These are phyloP conservation scores for Philopotamus ludificatus DNA, from an alignment of 1,140 invertebrate species.

Conservation along the genomic window DNA sequence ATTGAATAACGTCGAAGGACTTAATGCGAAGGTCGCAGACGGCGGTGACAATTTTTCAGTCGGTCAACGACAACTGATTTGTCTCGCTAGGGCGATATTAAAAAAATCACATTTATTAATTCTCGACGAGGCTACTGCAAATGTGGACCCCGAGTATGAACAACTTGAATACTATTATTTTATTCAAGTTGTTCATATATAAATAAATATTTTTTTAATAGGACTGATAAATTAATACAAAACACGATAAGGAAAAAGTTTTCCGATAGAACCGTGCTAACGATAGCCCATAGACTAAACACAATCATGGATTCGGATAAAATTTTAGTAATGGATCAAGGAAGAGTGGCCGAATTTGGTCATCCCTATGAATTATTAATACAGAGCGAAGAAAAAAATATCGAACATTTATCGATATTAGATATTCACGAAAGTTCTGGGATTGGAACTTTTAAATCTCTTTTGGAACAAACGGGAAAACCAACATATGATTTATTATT, in stretches of 20 bases:
- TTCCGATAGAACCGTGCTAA: conserved; percentile 72
- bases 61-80: conserved; percentile 76
- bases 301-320: conserved; percentile 79
- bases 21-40: conserved; percentile 65
- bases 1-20: conserved; percentile 53
- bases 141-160: conserved; percentile 72
- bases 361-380: conserved; percentile 32
- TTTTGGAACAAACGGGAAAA: neutral
- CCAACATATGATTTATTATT: neutral
- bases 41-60: conserved; percentile 73
- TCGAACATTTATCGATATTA: neutral
- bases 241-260: conserved; percentile 70
- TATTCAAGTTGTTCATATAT: neutral
- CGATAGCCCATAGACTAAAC: conserved; percentile 79
- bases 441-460: conserved; percentile 5
- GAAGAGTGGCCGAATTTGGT: conserved; percentile 33
- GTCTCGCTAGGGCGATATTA: conserved; percentile 74
- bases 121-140: conserved; percentile 85
- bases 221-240: conserved; percentile 68
- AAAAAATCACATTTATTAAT: conserved; percentile 72
- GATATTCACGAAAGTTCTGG: neutral
- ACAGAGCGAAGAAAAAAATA: neutral
- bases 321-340: conserved; percentile 71
- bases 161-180: conserved; percentile 7
- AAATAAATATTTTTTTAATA: conserved; percentile 43